Percentiles rank a stretch among this genome's conserved stretches.
Conservation (phyloP, 2,113 vertebrate species). For the Gracilinanus agilis region DNA sequence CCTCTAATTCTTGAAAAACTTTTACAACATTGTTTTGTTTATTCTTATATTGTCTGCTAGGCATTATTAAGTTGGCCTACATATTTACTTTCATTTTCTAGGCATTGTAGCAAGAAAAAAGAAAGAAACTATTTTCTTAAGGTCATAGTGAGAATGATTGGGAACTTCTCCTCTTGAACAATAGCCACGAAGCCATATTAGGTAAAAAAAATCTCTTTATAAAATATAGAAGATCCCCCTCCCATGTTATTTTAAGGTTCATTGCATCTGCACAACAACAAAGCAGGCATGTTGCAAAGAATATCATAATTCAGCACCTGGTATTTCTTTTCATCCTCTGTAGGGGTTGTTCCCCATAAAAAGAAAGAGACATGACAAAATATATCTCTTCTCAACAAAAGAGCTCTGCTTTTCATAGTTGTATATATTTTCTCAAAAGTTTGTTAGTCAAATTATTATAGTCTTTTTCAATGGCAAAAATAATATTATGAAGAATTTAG, state of each 20-base stretch:
- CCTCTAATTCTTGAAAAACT: slow-evolving; percentile 50
- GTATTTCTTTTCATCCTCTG: background rate
- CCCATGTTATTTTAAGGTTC: background rate
- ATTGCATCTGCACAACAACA: background rate
- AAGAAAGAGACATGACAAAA: background rate
- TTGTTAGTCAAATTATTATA: background rate
- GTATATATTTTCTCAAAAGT: background rate
- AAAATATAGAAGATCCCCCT: background rate
- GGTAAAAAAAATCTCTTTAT: background rate
- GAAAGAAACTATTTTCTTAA: background rate
- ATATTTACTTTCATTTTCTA: background rate
- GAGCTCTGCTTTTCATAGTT: background rate
- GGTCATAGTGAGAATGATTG: background rate
- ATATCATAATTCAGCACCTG: slow-evolving; percentile 8
- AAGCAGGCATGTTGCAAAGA: background rate
- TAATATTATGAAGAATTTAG: background rate
- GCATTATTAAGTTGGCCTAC: background rate
- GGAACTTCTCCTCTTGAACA: background rate
- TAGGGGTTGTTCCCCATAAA: background rate
- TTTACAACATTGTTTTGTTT: background rate
- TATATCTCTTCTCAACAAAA: background rate
- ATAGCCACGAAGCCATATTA: background rate
- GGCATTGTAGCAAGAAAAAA: background rate
- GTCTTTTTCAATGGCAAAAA: background rate
- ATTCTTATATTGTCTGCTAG: background rate